phyloP scores from a whole-genome alignment of 1,140 invertebrate genomes.

The Penaeus vannamei region DNA sequence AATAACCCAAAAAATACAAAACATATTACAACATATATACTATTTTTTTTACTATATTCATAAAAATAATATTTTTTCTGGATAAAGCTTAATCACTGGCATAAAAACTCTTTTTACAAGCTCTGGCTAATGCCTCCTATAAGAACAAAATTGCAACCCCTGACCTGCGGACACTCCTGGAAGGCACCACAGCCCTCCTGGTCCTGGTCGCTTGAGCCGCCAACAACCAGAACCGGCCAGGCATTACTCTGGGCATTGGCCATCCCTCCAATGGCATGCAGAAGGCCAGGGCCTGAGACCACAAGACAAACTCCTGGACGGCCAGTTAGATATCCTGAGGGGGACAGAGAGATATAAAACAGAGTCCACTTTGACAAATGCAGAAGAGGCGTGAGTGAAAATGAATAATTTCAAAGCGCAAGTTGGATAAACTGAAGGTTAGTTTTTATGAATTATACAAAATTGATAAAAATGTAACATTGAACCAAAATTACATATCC shows the following conservation, averaged over 20 bases:
- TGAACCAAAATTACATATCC: background rate
- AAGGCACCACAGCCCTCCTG: constrained; percentile 96
- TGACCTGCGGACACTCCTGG: constrained; percentile 89
- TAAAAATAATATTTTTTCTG: too few species aligned
- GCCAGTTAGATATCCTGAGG: constrained; percentile 79
- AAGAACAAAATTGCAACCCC: background rate
- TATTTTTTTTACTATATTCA: too few species aligned
- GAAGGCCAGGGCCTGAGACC: constrained; percentile 94
- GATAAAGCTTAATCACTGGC: too few species aligned
- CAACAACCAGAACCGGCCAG: constrained; percentile 94
- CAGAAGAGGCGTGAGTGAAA: background rate
- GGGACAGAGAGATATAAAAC: background rate
- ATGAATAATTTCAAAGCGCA: background rate
- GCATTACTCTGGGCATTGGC: constrained; percentile 97
- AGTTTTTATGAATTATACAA: background rate
- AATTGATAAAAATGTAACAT: background rate
- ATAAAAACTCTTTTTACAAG: too few species aligned
- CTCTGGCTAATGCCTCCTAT: too few species aligned
- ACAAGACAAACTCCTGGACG: constrained; percentile 93
- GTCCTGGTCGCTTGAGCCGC: constrained; percentile 89
- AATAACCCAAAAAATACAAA: too few species aligned
- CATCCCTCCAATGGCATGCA: constrained; percentile 94
- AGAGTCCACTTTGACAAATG: background rate
- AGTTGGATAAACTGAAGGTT: background rate
- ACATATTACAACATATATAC: too few species aligned